phyloP scores from a whole-genome alignment of 2,888 invertebrate species.

The Ochropleura leucogaster region DNA sequence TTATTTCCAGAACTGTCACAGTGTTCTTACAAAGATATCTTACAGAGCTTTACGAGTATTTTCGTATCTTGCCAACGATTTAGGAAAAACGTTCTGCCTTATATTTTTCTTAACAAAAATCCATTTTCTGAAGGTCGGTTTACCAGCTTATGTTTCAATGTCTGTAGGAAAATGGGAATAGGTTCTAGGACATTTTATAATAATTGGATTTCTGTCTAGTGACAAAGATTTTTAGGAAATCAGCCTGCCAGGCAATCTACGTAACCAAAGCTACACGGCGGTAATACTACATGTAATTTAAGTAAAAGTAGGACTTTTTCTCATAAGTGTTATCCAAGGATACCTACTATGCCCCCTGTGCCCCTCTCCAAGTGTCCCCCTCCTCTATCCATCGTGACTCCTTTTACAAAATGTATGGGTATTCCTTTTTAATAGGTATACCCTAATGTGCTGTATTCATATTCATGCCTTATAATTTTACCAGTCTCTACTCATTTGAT shows the following conservation, averaged over 20 bases:
- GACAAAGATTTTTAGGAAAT: neutral
- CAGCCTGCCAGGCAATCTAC: neutral
- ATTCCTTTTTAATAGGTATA: neutral
- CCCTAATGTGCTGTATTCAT: neutral
- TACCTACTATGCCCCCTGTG: neutral
- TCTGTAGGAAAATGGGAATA: conserved; percentile 7
- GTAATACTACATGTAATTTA: neutral
- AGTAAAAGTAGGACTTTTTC: neutral
- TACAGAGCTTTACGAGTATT: conserved; percentile 44
- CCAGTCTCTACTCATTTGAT: neutral
- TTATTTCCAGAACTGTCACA: conserved; percentile 57
- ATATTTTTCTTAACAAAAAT: conserved; percentile 30
- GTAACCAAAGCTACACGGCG: neutral
- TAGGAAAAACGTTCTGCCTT: conserved; percentile 33
- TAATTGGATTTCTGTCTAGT: neutral
- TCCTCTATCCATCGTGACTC: neutral
- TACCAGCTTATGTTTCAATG: conserved; percentile 15
- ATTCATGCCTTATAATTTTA: neutral
- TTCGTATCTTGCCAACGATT: conserved; percentile 55
- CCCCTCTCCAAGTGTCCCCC: neutral
- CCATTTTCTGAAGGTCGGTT: conserved; percentile 23
- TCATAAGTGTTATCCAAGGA: neutral
- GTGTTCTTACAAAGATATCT: conserved; percentile 52
- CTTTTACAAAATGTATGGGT: neutral
- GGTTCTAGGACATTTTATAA: conserved; percentile 1